Evolutionary conservation across 2,888 invertebrate genomes (phyloP), one percentile per base, ranked within the genome.

Genomic region (Thalpophila matura): DNA sequence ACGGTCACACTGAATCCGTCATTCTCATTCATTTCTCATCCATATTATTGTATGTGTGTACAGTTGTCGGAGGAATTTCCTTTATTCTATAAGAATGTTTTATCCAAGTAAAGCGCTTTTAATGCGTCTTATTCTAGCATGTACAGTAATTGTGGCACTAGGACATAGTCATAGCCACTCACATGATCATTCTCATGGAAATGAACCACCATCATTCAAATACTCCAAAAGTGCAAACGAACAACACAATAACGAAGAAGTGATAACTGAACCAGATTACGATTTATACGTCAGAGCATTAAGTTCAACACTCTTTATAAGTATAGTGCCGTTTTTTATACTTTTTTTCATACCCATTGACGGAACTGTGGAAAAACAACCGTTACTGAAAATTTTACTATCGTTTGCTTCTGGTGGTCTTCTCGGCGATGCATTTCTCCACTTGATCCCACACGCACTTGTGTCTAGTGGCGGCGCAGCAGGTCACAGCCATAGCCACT

Each of bases 381-480:
- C 98, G 1, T 93, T 98, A 35, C 94, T 99, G 6, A 99, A 99
- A 93, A 96, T 99, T 63, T 95, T 99, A 46, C 91, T 99, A 43
- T 98, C 98, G 14, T 99, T 99, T 92, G 99, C 99, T 0, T 98
- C 99, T 1, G 99, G 99, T 40, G 99, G 99, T 43, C 95, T 99
- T 12, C 95, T 99, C 0, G 99, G 99, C 6, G 99, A 99, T 95
- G 99, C 99, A 0, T 99, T 99, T 91, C 96, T 99, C 5, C 99
- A 99, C 94, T 95, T 99, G 71, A 99, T 99, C 86, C 99, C 99
- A 1, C 99, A 99, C 91, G 99, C 99, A 45, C 96, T 97, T 26
- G 85, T 86, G 58, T 86, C 92, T 2, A 82, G 79, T 60, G 75
- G 74, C n/a, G 82, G 73, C 22, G 73, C 60, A 7, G 95, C 95